Conservation (phyloP, 2,797 vertebrate species). For the Paramormyrops hopkinsi region DNA sequence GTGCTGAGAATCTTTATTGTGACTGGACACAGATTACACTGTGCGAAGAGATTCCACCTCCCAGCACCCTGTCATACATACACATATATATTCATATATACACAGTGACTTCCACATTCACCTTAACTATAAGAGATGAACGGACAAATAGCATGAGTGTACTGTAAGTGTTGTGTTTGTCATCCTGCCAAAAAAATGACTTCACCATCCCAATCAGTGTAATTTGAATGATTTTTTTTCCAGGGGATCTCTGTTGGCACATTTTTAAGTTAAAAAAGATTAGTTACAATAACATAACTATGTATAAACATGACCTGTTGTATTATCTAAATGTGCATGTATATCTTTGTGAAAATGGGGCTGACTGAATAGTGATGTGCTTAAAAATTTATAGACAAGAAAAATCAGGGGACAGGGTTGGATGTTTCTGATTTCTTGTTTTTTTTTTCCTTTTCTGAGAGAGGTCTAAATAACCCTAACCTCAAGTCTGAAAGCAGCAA, state of each 20-base stretch:
- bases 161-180: not conserved
- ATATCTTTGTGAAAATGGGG: not conserved
- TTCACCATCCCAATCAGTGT: not conserved
- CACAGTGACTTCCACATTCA: not conserved
- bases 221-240: not conserved
- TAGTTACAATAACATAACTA: not conserved
- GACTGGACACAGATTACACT: conserved; percentile 59
- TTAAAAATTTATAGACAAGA: not conserved
- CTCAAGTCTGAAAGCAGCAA: not conserved
- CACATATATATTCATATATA: conserved; percentile 12
- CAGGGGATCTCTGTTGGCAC: not conserved
- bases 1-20: conserved; percentile 58
- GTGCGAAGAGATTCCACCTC: conserved; percentile 37
- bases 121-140: not conserved
- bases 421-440: not conserved
- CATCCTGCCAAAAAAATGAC: not conserved
- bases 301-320: not conserved
- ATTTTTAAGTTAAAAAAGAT: not conserved
- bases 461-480: not conserved
- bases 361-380: not conserved
- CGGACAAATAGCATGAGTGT: not conserved
- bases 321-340: not conserved
- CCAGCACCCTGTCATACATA: conserved; percentile 9
- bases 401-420: too few relatives aligned
- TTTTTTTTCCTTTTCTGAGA: not conserved